phyloP scores from a whole-genome alignment of 1,140 invertebrate genomes.

The Pachyrhynchus sulphureomaculatus region DNA sequence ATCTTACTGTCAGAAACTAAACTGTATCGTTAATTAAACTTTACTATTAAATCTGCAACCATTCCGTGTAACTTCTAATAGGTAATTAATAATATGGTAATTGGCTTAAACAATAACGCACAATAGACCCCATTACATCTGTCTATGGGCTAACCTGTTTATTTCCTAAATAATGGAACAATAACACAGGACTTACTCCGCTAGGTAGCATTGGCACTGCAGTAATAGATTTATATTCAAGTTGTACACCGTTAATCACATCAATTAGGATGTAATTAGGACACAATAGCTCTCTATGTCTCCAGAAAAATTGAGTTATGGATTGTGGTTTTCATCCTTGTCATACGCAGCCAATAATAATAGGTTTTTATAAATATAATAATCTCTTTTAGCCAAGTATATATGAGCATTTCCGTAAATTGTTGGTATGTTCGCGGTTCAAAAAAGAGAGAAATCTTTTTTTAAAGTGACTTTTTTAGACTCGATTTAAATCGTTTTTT shows the following conservation, averaged over 20 bases:
- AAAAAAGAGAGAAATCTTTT: no score
- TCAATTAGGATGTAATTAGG: conserved; percentile 25
- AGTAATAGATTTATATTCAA: conserved; percentile 24
- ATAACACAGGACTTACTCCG: conserved; percentile 8
- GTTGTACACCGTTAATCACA: conserved; percentile 24
- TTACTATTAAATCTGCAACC: no score
- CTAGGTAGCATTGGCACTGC: conserved; percentile 9
- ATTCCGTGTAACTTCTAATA: no score
- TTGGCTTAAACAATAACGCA: conserved; percentile 8
- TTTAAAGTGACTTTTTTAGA: no score
- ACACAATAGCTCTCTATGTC: conserved; percentile 16
- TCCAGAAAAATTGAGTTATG: conserved; percentile 10
- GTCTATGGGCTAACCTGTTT: conserved; percentile 22
- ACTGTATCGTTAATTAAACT: no score
- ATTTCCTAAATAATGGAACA: conserved; percentile 17
- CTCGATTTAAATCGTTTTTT: no score
- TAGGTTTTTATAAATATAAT: no score
- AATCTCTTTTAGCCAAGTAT: no score
- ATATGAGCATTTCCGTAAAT: no score
- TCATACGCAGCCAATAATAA: no score
- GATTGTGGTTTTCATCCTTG: background rate
- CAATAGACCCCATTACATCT: conserved; percentile 16
- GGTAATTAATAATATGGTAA: conserved; percentile 24
- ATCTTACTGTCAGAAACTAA: no score
- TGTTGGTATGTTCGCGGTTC: no score